phyloP scores from a whole-genome alignment of 1,140 invertebrate genomes.

The Eciton burchellii region DNA sequence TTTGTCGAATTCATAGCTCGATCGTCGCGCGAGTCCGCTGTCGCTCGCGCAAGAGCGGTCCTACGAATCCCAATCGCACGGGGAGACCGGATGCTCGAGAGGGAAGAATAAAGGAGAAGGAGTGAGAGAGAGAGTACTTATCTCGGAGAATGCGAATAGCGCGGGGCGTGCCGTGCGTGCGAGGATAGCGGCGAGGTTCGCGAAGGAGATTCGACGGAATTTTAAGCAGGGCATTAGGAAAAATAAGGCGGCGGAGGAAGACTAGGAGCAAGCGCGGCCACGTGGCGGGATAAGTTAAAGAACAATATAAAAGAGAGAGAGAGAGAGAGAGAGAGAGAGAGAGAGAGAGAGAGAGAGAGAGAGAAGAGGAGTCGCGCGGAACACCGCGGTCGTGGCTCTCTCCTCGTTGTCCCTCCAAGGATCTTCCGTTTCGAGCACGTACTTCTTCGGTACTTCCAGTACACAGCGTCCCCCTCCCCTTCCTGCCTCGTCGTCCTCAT shows the following conservation, averaged over 20 bases:
- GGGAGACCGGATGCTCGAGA: constrained; percentile 19
- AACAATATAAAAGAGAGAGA: constrained; percentile 52
- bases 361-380: constrained; percentile 41
- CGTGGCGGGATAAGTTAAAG: constrained; percentile 41
- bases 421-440: constrained; percentile 63
- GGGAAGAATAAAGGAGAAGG: not conserved
- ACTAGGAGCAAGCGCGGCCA: constrained; percentile 30
- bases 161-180: not conserved
- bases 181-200: not conserved
- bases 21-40: not conserved
- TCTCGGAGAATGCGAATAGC: constrained; percentile 32
- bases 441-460: constrained; percentile 62
- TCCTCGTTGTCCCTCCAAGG: constrained; percentile 24
- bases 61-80: constrained; percentile 3
- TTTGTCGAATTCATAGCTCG: not conserved
- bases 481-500: no score
- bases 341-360: no score
- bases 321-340: no score
- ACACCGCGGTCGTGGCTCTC: constrained; percentile 37
- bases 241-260: constrained; percentile 32
- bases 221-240: constrained; percentile 59
- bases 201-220: constrained; percentile 18
- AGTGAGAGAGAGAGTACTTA: not conserved
- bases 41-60: not conserved
- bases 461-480: constrained; percentile 34